Evolutionary conservation across 2,113 vertebrate genomes (phyloP).

Genomic region (Corythornis madagascariensis): DNA sequence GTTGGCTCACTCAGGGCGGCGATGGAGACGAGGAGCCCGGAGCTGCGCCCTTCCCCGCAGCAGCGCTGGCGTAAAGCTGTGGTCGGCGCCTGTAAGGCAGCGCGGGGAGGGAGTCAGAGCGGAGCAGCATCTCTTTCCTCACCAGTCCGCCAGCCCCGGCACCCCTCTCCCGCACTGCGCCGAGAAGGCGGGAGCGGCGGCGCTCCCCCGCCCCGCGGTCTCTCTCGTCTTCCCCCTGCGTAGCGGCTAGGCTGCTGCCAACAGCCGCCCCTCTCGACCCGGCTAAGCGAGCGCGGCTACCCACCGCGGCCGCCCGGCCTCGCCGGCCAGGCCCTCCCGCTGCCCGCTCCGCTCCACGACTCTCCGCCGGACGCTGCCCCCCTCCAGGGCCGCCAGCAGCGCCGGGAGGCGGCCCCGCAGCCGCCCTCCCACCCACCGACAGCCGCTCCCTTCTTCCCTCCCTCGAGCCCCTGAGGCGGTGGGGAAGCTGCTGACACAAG

Average conservation of each 20-base stretch:
- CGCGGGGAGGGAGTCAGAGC: not conserved
- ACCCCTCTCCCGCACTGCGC: not conserved
- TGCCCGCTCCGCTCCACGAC: not conserved
- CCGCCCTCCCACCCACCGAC: not conserved
- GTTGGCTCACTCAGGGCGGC: not conserved
- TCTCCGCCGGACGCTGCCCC: not conserved
- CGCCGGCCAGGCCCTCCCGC: not conserved
- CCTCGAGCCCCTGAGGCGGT: not conserved
- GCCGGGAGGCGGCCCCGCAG: not conserved
- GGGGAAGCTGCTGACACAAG: conserved; percentile 39
- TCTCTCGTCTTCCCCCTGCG: not conserved
- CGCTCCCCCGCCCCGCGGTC: not conserved
- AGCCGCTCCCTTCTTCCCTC: not conserved
- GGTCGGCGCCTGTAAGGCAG: not conserved
- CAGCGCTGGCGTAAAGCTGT: not conserved
- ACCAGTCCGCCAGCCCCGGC: not conserved
- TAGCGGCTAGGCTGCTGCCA: not conserved
- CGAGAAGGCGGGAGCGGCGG: not conserved
- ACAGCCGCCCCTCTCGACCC: not conserved
- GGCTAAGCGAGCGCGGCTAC: not conserved
- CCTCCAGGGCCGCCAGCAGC: not conserved
- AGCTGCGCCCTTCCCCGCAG: not conserved
- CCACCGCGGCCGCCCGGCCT: not conserved
- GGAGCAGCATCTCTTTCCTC: not conserved
- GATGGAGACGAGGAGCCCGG: not conserved